These are phyloP conservation scores for Fringilla coelebs DNA, from an alignment of 2,797 vertebrate species.

Conservation along the genomic window DNA sequence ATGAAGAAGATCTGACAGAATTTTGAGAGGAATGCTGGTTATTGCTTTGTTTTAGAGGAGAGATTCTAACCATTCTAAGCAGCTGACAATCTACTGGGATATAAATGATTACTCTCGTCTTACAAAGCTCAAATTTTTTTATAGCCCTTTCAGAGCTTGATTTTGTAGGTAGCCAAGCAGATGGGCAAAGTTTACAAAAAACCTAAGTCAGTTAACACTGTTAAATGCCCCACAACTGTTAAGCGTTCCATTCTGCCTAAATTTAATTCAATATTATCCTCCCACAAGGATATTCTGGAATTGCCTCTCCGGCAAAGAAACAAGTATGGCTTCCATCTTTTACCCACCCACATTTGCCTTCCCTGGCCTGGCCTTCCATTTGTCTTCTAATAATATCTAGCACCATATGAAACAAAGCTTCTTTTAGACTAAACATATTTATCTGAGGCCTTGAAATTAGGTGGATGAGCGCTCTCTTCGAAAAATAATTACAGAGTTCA, in stretches of 20 bases:
- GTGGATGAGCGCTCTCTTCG: not conserved
- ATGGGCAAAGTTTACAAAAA: not conserved
- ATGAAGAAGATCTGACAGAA: not conserved
- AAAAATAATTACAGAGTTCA: constrained; percentile 13
- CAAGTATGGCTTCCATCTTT: not conserved
- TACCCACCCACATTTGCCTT: not conserved
- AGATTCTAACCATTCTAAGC: not conserved
- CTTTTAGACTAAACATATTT: not conserved
- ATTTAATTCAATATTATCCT: not conserved
- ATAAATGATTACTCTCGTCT: not conserved
- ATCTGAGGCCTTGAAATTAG: not conserved
- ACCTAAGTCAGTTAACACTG: not conserved
- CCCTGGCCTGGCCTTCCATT: not conserved
- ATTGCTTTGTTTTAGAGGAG: not conserved
- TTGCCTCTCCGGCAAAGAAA: not conserved
- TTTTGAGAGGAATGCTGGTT: not conserved
- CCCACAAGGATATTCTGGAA: not conserved
- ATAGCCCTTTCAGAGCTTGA: not conserved
- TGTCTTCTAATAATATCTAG: not conserved
- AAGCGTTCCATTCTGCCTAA: not conserved
- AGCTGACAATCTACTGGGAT: not conserved
- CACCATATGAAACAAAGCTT: not conserved
- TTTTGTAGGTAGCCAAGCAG: not conserved
- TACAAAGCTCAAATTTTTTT: not conserved
- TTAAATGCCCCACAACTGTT: not conserved